Percentiles rank a stretch among this genome's conserved stretches.
phyloP scores from a whole-genome alignment of 2,797 vertebrate species.

The Eulemur mongoz region DNA sequence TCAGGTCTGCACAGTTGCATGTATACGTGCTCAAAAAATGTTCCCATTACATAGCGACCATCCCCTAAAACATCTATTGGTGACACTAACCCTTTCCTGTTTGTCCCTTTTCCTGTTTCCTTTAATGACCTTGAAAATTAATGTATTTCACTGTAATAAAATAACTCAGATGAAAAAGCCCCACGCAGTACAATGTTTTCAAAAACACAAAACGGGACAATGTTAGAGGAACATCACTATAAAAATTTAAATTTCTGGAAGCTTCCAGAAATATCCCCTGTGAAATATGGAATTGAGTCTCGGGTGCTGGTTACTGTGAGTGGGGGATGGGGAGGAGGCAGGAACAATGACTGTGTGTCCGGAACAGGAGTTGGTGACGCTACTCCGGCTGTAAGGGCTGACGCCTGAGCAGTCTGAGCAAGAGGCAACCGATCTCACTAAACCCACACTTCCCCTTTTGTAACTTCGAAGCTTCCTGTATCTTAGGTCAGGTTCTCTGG shows the following conservation, averaged over 20 bases:
- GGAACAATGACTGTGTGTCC: background rate
- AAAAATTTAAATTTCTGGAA: background rate
- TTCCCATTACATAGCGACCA: no score
- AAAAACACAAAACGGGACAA: background rate
- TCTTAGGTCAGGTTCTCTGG: background rate
- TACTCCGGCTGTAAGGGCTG: no score
- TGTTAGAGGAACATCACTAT: background rate
- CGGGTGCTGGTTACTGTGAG: background rate
- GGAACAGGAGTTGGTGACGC: background rate
- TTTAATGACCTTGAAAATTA: background rate
- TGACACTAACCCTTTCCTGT: background rate
- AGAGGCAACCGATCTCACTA: background rate
- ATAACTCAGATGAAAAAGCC: background rate
- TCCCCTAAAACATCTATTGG: background rate
- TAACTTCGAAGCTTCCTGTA: background rate
- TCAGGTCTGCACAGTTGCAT: background rate
- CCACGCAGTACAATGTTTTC: background rate
- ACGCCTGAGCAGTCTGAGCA: accelerated
- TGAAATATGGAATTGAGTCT: background rate
- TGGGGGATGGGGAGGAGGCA: background rate
- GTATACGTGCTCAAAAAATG: background rate
- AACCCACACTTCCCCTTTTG: background rate
- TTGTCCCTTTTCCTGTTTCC: background rate
- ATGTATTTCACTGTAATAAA: background rate
- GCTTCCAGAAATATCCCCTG: background rate